Percentiles rank a stretch among this genome's conserved stretches.
phyloP scores from a whole-genome alignment of 2,888 invertebrate genomes.

The Morinoia aosen region DNA sequence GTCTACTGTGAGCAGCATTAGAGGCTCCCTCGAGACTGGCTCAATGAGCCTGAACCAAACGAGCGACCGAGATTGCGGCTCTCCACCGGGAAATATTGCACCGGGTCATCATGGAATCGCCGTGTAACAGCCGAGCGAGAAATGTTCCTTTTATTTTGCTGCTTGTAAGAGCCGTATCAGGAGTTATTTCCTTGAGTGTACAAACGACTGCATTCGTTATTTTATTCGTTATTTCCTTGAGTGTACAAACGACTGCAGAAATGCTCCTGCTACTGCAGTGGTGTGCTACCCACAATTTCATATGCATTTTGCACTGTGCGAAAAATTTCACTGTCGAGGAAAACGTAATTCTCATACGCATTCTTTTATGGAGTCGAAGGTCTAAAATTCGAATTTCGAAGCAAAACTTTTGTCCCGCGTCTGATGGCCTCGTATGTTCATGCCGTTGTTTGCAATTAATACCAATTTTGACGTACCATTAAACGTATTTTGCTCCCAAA shows the following conservation, averaged over 20 bases:
- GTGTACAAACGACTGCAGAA: not conserved
- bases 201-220: not conserved
- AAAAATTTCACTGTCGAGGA: too few species aligned
- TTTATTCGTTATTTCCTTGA: not conserved
- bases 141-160: not conserved
- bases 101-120: not conserved
- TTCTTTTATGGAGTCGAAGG: too few species aligned
- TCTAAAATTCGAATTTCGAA: too few species aligned
- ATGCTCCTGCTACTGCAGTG: not conserved
- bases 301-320: too few species aligned
- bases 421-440: too few species aligned
- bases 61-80: not conserved
- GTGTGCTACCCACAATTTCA: not conserved
- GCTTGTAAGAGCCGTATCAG: not conserved
- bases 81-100: not conserved
- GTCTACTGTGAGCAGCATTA: not conserved
- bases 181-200: not conserved
- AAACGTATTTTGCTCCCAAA: too few species aligned
- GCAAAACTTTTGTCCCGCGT: too few species aligned
- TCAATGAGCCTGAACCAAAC: slow-evolving; percentile 1
- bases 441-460: too few species aligned
- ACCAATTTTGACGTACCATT: too few species aligned
- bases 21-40: not conserved
- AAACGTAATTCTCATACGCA: too few species aligned
- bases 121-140: not conserved